Percentiles rank a stretch among this genome's conserved stretches.
These are phyloP conservation scores for Frankliniella intonsa DNA, from an alignment of 2,888 invertebrate species.

Conservation along the genomic window DNA sequence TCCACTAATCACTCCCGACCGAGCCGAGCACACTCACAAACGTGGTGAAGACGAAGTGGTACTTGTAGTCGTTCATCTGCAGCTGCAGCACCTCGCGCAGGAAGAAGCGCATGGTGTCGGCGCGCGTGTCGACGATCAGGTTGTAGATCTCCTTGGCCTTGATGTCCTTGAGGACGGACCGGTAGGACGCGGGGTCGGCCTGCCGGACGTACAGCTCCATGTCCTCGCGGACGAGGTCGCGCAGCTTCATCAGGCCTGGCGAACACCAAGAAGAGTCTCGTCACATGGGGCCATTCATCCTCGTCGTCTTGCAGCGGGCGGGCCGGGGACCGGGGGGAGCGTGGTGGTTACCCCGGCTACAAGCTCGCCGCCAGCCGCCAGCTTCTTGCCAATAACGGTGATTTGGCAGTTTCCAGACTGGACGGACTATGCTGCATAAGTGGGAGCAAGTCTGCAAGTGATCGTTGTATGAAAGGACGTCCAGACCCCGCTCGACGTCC, in stretches of 20 bases:
- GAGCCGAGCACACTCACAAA: slow-evolving; percentile 50
- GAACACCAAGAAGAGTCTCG: not conserved
- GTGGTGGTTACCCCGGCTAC: no score
- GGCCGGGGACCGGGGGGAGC: no score
- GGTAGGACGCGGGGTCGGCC: slow-evolving; percentile 61
- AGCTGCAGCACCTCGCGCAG: slow-evolving; percentile 71
- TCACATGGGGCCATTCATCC: no score
- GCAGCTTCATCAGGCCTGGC: slow-evolving; percentile 63
- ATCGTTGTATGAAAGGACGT: no score
- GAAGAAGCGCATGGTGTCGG: slow-evolving; percentile 65
- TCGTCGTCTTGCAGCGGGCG: no score
- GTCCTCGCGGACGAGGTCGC: slow-evolving; percentile 63
- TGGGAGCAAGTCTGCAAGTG: no score
- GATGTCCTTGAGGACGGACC: slow-evolving; percentile 64
- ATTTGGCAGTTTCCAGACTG: no score
- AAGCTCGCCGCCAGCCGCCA: no score
- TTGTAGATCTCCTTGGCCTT: slow-evolving; percentile 72
- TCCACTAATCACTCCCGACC: not conserved
- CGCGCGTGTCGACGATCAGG: slow-evolving; percentile 70
- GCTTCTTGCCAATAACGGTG: no score
- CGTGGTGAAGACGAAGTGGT: slow-evolving; percentile 75
- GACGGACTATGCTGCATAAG: no score
- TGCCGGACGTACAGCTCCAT: slow-evolving; percentile 67
- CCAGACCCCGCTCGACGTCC: no score
- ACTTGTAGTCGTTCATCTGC: slow-evolving; percentile 80